Base-by-base conservation (phyloP, 2,888 invertebrate species). In the Pocota personata region DNA sequence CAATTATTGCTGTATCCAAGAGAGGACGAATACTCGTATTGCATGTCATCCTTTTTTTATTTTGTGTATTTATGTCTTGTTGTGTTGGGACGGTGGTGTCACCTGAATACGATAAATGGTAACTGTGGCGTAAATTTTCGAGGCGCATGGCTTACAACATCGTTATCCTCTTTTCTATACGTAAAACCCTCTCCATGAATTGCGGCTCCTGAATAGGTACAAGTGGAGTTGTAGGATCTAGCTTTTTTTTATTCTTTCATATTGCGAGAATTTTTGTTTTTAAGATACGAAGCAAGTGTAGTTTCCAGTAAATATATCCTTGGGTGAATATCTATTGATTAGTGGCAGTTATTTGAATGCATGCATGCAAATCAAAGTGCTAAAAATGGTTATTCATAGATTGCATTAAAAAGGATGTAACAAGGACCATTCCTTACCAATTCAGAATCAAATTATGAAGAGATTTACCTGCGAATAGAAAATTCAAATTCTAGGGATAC, bases 121-220 rank as follows among this genome's bases (percentile, higher is more conserved):
- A 78, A 78, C 66, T 84, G 78, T 78, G 77, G 64, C 71, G 71
- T 73, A 72, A 77, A 71, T 75, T 76, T 76, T 82, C 62, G 87
- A 78, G 76, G 77, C 75, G 79, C 75, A 86, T 78, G 78, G 60
- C 72, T 84, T 82, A 82, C 76, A 80, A 37, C 64, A 78, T 84
- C 80, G 84, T 87, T 86, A 84, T 82, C 78, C 77, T 84, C 77
- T 80, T 73, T 71, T 71, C 78, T 48, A 3, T 72, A 37, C 10
- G 16, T 35, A 60, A 19, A 52, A 32, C 7, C 21, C 21, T 48
- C 66, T 80, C 50, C 66, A 87, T 77, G 55, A 79, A 75, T 78
- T 84, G 64, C 66, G 69, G 77, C 24, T 58, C 24, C 55, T 67
- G 79, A 58, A 79, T 72, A 40, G 43, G 57, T 72, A 58, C 46